Evolutionary conservation across 2,797 vertebrate genomes (phyloP).

Genomic region (Argentina silus): DNA sequence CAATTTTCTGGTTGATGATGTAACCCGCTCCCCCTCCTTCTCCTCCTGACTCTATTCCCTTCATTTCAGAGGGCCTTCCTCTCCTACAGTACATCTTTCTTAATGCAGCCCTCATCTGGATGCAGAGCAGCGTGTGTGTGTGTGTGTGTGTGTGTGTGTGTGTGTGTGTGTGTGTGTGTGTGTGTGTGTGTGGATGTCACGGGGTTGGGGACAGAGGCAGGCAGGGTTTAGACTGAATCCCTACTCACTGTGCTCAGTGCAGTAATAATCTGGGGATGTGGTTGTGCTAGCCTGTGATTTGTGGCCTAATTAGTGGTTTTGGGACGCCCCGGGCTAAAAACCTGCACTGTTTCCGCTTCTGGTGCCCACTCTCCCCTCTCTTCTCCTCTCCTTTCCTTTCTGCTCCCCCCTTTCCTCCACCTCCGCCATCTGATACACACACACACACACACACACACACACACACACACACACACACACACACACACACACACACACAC

Average conservation of each 20-base stretch:
- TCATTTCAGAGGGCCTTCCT: too few species aligned
- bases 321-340: slow-evolving; percentile 32
- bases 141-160: too few species aligned
- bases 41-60: too few species aligned
- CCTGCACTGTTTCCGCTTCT: slow-evolving; percentile 17
- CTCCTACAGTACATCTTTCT: slow-evolving; percentile 53
- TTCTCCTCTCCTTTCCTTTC: slow-evolving; percentile 20
- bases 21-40: neutral
- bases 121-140: slow-evolving; percentile 38
- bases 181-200: slow-evolving; percentile 10
- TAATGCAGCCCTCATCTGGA: slow-evolving; percentile 56
- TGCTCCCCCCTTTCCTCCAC: slow-evolving; percentile 9
- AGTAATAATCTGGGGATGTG: slow-evolving; percentile 58
- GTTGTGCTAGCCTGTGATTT: slow-evolving; percentile 62
- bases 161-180: too few species aligned
- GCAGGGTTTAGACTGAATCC: slow-evolving; percentile 58
- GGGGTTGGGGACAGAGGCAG: slow-evolving; percentile 31
- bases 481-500: slow-evolving; percentile 1
- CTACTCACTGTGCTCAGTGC: slow-evolving; percentile 60
- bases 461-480: slow-evolving; percentile 1
- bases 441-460: neutral
- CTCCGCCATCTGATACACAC: neutral
- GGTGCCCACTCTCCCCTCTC: slow-evolving; percentile 4
- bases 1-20: slow-evolving; percentile 41
- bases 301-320: slow-evolving; percentile 66